Conservation (phyloP, 2,797 vertebrate genomes). For the Arremon aurantiirostris region DNA sequence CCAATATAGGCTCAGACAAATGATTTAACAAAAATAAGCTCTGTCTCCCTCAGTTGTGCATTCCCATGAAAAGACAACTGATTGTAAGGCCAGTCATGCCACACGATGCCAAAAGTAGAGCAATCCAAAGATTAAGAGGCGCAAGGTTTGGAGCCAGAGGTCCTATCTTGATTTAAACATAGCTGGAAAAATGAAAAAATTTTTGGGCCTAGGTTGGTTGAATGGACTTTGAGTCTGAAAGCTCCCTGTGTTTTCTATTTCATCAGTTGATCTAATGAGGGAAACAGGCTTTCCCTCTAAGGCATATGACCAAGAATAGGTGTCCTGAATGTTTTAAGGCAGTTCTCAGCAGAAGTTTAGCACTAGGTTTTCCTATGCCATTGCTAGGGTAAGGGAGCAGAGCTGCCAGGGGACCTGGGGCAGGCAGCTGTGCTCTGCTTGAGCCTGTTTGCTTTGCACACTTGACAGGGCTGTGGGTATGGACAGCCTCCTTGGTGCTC, state of each 20-base stretch:
- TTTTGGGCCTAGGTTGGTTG: not conserved
- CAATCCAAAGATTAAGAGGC: not conserved
- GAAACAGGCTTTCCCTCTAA: not conserved
- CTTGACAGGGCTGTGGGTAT: not conserved
- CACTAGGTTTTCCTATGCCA: not conserved
- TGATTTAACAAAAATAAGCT: conserved; percentile 19
- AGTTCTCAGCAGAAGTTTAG: not conserved
- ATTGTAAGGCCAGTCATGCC: not conserved
- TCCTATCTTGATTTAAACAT: not conserved
- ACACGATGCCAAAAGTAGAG: not conserved
- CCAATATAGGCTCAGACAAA: not conserved
- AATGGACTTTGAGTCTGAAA: not conserved
- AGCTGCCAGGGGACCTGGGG: not conserved
- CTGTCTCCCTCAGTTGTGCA: not conserved
- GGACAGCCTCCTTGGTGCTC: not conserved
- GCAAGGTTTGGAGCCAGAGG: not conserved
- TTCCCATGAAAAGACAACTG: not conserved
- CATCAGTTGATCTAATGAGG: not conserved
- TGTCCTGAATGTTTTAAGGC: not conserved
- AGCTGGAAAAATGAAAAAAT: not conserved
- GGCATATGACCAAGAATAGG: not conserved
- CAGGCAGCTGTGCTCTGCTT: not conserved
- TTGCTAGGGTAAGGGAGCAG: not conserved
- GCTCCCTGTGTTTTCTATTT: not conserved
- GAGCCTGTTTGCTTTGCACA: not conserved